phyloP scores from a whole-genome alignment of 2,797 vertebrate genomes.

The Myiotriccus ornatus region DNA sequence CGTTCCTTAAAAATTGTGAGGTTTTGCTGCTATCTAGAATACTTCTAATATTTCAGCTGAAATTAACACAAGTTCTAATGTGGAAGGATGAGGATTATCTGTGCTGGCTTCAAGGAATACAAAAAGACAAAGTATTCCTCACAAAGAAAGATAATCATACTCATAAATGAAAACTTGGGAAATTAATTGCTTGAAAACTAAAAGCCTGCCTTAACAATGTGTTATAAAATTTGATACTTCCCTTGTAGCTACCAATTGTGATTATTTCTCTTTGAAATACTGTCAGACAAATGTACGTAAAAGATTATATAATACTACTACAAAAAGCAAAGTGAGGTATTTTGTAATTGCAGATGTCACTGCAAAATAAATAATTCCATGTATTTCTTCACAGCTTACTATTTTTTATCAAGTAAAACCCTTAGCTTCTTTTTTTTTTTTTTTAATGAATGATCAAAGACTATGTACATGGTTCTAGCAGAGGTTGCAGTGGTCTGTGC shows the following conservation, averaged over 20 bases:
- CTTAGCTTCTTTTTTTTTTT: background rate
- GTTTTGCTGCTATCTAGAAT: background rate
- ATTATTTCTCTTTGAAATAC: background rate
- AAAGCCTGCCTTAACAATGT: background rate
- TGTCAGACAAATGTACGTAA: background rate
- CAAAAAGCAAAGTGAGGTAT: background rate
- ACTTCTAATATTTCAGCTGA: background rate
- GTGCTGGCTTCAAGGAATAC: background rate
- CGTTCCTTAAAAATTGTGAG: background rate
- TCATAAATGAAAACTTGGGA: constrained; percentile 2
- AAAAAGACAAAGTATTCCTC: background rate
- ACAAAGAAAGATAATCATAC: background rate
- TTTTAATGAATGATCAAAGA: background rate
- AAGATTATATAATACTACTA: background rate
- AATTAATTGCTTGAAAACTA: constrained; percentile 18
- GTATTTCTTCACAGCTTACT: background rate
- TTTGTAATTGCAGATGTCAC: background rate
- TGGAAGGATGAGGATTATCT: background rate
- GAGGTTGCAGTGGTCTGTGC: background rate
- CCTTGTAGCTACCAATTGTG: background rate
- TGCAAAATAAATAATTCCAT: background rate
- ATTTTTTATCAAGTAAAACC: background rate
- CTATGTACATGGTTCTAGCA: background rate
- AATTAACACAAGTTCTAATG: background rate
- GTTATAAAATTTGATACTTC: background rate